Evolutionary conservation across 2,888 invertebrate species (phyloP).

Genomic region (Sepiola atlantica): DNA sequence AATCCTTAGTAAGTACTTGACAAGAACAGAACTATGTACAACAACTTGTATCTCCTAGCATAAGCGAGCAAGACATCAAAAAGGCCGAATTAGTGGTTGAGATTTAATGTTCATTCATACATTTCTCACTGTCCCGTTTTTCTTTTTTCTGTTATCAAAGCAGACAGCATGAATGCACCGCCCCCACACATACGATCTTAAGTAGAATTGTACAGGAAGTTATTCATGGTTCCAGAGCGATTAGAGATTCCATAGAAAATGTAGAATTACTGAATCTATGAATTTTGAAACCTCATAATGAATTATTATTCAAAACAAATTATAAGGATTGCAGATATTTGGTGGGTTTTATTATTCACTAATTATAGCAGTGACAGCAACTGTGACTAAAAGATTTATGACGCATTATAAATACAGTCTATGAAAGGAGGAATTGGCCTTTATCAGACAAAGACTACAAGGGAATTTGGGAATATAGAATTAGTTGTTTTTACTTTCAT

Average conservation of each 20-base stretch:
- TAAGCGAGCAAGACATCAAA: neutral
- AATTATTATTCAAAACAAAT: slow-evolving; percentile 16
- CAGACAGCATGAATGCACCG: neutral
- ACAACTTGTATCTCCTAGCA: neutral
- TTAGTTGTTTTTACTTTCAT: neutral
- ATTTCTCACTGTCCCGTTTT: neutral
- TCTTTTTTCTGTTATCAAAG: neutral
- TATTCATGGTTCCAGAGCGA: neutral
- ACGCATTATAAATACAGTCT: neutral
- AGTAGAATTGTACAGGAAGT: neutral
- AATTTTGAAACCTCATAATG: slow-evolving; percentile 19
- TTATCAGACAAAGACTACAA: neutral
- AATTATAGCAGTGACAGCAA: slow-evolving; percentile 32
- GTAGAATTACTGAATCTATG: neutral
- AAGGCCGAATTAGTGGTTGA: neutral
- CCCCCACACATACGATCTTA: neutral
- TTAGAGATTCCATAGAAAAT: neutral
- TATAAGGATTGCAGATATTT: neutral
- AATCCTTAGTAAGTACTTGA: neutral
- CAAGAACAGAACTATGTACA: neutral
- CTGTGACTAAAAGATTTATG: neutral
- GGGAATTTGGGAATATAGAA: neutral
- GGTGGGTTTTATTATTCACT: neutral
- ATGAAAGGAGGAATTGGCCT: neutral
- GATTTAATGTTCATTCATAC: neutral